Evolutionary conservation across 2,888 invertebrate genomes (phyloP).

Genomic region (Hypercompe scribonia): DNA sequence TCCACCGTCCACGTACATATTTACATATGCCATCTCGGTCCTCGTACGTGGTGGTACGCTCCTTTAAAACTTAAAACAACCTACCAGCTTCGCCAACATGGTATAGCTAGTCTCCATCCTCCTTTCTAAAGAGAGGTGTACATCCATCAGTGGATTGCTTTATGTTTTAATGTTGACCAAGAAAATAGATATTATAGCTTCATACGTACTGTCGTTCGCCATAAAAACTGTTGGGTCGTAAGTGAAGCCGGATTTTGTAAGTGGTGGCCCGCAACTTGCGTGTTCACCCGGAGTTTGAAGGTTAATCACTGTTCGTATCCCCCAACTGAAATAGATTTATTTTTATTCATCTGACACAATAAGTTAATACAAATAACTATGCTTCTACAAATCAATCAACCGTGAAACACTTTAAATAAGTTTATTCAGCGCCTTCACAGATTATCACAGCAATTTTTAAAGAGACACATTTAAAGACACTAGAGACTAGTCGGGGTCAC

Average conservation of each 20-base stretch:
- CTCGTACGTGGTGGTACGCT: too few species aligned
- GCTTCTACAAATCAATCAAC: not conserved
- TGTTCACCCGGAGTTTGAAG: constrained; percentile 95
- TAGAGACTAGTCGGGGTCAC: too few species aligned
- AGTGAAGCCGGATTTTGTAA: constrained; percentile 92
- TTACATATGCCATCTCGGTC: too few species aligned
- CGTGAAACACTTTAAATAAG: not conserved
- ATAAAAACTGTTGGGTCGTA: constrained; percentile 94
- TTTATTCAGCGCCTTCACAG: not conserved
- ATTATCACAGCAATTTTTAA: too few species aligned
- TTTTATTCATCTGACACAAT: not conserved
- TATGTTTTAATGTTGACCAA: not conserved
- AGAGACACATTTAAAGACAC: too few species aligned
- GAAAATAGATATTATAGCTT: not conserved
- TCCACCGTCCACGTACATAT: too few species aligned
- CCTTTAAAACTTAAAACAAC: too few species aligned
- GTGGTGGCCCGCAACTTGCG: constrained; percentile 93
- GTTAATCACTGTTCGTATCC: constrained; percentile 94
- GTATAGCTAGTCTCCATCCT: too few species aligned
- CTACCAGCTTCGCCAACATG: too few species aligned
- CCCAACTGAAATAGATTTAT: constrained; percentile 84
- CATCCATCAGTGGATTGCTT: too few species aligned
- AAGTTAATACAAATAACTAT: not conserved
- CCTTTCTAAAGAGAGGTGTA: too few species aligned
- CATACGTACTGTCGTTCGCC: constrained; percentile 92